A percentile compares a stretch with the other conserved stretches of the same genome.
Evolutionary conservation across 1,140 invertebrate species (phyloP).

Genomic region (Leptinotarsa undecemlineata): DNA sequence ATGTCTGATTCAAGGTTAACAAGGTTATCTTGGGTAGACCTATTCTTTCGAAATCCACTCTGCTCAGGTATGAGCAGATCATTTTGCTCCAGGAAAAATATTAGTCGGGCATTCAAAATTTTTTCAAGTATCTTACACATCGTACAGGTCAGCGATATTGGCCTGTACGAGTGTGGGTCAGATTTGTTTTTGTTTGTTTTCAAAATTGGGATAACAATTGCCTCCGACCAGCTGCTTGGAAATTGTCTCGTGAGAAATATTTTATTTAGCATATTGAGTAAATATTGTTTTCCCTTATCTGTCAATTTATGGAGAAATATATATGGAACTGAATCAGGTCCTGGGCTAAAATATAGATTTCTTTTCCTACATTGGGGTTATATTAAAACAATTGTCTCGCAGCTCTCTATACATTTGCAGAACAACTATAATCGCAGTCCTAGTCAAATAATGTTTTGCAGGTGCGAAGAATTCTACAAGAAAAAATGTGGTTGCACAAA

Average conservation of each 20-base stretch:
- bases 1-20: conserved; percentile 28
- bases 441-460: no score
- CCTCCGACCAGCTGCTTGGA: conserved; percentile 20
- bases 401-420: no score
- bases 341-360: conserved; percentile 1
- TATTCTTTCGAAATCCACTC: conserved; percentile 26
- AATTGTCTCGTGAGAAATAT: conserved; percentile 19
- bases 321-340: conserved; percentile 26
- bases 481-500: no score
- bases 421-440: no score
- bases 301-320: conserved; percentile 19
- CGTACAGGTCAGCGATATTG: conserved; percentile 33
- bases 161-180: conserved; percentile 29
- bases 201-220: conserved; percentile 28
- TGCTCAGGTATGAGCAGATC: conserved; percentile 23
- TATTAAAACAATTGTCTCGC: no score
- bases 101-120: conserved; percentile 30
- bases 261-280: conserved; percentile 26
- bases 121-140: conserved; percentile 34
- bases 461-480: no score
- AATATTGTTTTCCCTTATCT: conserved; percentile 2
- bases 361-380: no score
- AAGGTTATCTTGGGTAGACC: conserved; percentile 31
- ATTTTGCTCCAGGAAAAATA: conserved; percentile 26
- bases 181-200: conserved; percentile 31